These are phyloP conservation scores for Clostera curtula DNA, from an alignment of 2,888 invertebrate genomes.

Conservation along the genomic window DNA sequence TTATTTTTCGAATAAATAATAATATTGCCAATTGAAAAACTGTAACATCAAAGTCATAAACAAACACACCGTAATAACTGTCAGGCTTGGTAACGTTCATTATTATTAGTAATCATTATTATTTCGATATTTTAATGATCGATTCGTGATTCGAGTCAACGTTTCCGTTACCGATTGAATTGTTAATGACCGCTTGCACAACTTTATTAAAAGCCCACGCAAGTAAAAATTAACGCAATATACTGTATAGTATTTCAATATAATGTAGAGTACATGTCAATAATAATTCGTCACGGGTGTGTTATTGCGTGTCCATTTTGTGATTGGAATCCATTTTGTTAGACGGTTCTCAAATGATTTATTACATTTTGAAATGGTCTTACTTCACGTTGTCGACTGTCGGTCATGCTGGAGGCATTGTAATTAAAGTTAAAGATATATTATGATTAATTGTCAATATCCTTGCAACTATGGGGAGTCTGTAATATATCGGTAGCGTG, in stretches of 20 bases:
- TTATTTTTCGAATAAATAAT: no score
- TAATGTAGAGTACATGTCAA: slow-evolving; percentile 8
- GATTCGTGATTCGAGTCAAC: background rate
- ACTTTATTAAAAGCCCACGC: slow-evolving; percentile 6
- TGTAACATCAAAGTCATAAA: slow-evolving; percentile 5
- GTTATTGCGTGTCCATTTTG: slow-evolving; percentile 5
- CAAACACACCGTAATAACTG: no score
- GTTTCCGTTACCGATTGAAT: slow-evolving; percentile 7
- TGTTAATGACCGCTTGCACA: slow-evolving; percentile 8
- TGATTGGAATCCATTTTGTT: slow-evolving; percentile 6
- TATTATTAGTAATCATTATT: background rate
- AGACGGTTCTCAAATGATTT: slow-evolving; percentile 1
- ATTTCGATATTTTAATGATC: background rate
- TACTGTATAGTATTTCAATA: slow-evolving; percentile 3
- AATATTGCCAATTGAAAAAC: no score
- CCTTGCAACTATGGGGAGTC: no score
- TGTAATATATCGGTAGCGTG: no score
- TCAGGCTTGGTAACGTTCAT: no score
- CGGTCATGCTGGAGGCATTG: no score
- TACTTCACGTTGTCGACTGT: no score
- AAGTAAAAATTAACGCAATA: slow-evolving; percentile 5
- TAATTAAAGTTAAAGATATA: no score
- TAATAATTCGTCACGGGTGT: slow-evolving; percentile 8
- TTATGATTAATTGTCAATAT: no score
- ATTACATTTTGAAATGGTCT: slow-evolving; percentile 4